A percentile compares a stretch with the other conserved stretches of the same genome.
Evolutionary conservation across 2,888 invertebrate genomes (phyloP).

Genomic region (Carterocephalus palaemon): DNA sequence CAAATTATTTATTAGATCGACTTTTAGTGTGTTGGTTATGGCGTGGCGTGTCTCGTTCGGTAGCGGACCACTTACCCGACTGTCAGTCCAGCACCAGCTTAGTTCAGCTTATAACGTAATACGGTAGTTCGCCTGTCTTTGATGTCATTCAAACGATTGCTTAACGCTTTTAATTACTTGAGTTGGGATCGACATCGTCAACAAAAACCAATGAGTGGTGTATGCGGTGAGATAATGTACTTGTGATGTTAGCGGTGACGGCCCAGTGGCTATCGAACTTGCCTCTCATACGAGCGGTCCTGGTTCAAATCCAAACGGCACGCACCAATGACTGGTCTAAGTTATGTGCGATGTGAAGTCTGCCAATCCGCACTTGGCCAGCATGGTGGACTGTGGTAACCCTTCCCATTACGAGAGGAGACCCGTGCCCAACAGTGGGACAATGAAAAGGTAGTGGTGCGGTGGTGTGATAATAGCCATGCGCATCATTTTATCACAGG

Average conservation of each 20-base stretch:
- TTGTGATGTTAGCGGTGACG: conserved; percentile 24
- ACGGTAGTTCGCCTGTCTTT: conserved; percentile 70
- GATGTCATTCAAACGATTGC: conserved; percentile 61
- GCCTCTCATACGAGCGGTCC: too few relatives aligned
- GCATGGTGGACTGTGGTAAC: too few relatives aligned
- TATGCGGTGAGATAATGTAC: too few relatives aligned
- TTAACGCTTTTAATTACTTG: conserved; percentile 65
- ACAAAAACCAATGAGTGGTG: conserved; percentile 12
- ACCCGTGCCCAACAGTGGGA: too few relatives aligned
- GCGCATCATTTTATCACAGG: too few relatives aligned
- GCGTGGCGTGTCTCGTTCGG: conserved; percentile 55
- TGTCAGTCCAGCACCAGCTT: conserved; percentile 66
- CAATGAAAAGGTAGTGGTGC: too few relatives aligned
- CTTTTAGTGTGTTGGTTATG: conserved; percentile 49
- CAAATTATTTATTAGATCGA: conserved; percentile 70
- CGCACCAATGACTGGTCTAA: too few relatives aligned
- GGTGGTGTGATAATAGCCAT: too few relatives aligned
- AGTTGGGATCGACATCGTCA: conserved; percentile 37
- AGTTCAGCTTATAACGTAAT: conserved; percentile 74
- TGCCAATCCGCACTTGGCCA: too few relatives aligned
- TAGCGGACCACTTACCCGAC: conserved; percentile 67
- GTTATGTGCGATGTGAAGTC: too few relatives aligned
- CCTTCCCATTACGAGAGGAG: too few relatives aligned
- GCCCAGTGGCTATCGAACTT: conserved; percentile 29
- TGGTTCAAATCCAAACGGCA: too few relatives aligned